Percentiles rank a stretch among this genome's conserved stretches.
These are phyloP conservation scores for Rhabdophis nuchalis DNA, from an alignment of 2,797 vertebrate genomes.

Conservation along the genomic window DNA sequence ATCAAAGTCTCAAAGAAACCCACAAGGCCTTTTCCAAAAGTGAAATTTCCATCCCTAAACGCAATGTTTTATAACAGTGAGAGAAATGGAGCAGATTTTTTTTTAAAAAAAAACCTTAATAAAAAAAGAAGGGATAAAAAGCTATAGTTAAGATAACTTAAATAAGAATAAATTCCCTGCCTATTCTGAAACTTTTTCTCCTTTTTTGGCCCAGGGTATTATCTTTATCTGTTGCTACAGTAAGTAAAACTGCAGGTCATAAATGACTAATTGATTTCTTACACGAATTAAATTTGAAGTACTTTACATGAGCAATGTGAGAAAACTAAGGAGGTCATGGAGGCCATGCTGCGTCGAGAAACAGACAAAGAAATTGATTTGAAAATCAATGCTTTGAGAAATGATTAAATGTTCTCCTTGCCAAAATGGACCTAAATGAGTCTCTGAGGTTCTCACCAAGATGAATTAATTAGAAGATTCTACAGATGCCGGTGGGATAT, in stretches of 20 bases:
- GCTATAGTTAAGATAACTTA: slow-evolving; percentile 35
- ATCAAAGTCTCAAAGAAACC: slow-evolving; percentile 19
- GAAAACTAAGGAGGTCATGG: slow-evolving; percentile 58
- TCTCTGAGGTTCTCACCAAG: slow-evolving; percentile 61
- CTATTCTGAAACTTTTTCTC: slow-evolving; percentile 16
- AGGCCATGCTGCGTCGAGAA: slow-evolving; percentile 36
- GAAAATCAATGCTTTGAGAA: slow-evolving; percentile 69
- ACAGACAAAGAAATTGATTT: slow-evolving; percentile 71
- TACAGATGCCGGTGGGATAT: slow-evolving; percentile 13
- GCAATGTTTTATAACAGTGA: neutral
- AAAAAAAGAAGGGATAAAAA: neutral
- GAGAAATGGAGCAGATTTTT: neutral
- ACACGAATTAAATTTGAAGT: slow-evolving; percentile 65
- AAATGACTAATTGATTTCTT: slow-evolving; percentile 71
- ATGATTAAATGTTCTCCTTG: slow-evolving; percentile 68
- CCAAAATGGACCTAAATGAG: slow-evolving; percentile 66
- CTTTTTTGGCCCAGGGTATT: neutral
- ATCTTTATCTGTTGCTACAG: slow-evolving; percentile 35
- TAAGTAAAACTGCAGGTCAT: slow-evolving; percentile 63
- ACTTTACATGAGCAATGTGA: slow-evolving; percentile 60
- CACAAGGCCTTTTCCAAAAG: slow-evolving; percentile 11
- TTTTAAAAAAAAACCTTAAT: neutral
- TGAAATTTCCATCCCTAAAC: slow-evolving; percentile 10
- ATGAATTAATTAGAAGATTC: slow-evolving; percentile 64
- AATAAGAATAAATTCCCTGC: slow-evolving; percentile 50